Base-by-base conservation (phyloP, 1,140 invertebrate species). In the Heliconius eleuchia region DNA sequence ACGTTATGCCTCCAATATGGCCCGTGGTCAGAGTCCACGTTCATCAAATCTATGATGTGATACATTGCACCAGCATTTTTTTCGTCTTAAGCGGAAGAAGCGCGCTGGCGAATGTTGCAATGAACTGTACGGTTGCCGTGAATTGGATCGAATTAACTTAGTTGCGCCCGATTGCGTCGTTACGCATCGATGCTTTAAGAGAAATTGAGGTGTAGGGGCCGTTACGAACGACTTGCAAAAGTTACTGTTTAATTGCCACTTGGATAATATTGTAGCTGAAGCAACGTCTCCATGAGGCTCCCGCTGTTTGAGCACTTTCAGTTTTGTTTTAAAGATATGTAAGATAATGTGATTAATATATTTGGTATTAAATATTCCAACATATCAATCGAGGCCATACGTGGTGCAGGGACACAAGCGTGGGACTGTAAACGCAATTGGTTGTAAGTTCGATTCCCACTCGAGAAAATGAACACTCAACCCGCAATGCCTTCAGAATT, bases 111-210 rank as follows among this genome's bases (percentile, higher is more conserved):
- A 88, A 84, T 91, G 91, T 92, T 91, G 92, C 90, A 92, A 92
- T 76, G 83, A 85, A 88, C 80, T 85, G 82, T 85, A 82, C 83
- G 74, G 84, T 85, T 86, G 85, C 86, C 87, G 87, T 87, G 89
- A 92, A 91, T 92, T 89, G 88, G 90, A 90, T 92, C 89, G 87
- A 88, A 93, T 92, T 89, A 88, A 87, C 81, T 92, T 85, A 87
- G 87, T 85, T 89, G 92, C 90, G 87, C 91, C 89, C 89, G 92
- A 94, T 93, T 92, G 91, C 91, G 84, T 87, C 84, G 91, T 84
- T 83, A 92, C 91, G 92, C 91, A 89, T 88, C 89, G 88, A 71
- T 83, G 88, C 80, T 71, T 84, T 83, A 89, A 87, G 92, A 93
- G 92, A 94, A 93, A 94, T 93, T 92, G 85, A 92, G 90, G 88